Percentiles rank a stretch among this genome's conserved stretches.
These are phyloP conservation scores for Petaurus breviceps DNA, from an alignment of 2,113 vertebrate genomes.

Conservation along the genomic window DNA sequence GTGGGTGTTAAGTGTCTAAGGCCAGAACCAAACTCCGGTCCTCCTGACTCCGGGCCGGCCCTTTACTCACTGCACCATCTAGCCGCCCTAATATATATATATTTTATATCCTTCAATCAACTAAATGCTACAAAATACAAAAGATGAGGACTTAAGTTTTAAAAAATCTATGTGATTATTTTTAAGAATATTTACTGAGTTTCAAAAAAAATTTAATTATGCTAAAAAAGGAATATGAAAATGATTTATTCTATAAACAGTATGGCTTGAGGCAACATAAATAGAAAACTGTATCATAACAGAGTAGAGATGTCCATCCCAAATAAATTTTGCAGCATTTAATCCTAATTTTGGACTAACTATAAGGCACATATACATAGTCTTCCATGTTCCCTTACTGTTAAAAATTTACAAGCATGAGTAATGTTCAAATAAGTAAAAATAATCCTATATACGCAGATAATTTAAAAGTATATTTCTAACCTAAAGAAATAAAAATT, in stretches of 20 bases:
- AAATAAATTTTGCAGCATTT: constrained; percentile 27
- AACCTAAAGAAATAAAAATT: constrained; percentile 17
- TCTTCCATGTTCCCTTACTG: constrained; percentile 9
- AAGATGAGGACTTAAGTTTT: background rate
- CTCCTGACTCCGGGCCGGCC: no score
- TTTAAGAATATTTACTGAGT: constrained; percentile 31
- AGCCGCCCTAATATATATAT: no score
- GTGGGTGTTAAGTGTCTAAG: no score
- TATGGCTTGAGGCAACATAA: constrained; percentile 55
- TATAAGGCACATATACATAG: constrained; percentile 14
- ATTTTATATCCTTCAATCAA: background rate
- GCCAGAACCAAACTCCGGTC: no score
- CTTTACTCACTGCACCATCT: no score
- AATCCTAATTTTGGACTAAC: constrained; percentile 13
- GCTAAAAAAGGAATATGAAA: constrained; percentile 43
- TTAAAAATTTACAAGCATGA: constrained; percentile 35
- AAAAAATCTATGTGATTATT: background rate
- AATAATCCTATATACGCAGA: constrained; percentile 19
- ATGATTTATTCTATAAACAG: constrained; percentile 56
- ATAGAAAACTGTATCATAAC: constrained; percentile 53
- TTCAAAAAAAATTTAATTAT: constrained; percentile 58
- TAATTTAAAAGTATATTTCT: constrained; percentile 10
- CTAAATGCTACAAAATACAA: background rate
- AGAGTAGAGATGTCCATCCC: background rate
- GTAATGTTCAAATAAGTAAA: constrained; percentile 7